A percentile compares a stretch with the other conserved stretches of the same genome.
phyloP scores from a whole-genome alignment of 2,113 vertebrate genomes.

The Narcine bancroftii region DNA sequence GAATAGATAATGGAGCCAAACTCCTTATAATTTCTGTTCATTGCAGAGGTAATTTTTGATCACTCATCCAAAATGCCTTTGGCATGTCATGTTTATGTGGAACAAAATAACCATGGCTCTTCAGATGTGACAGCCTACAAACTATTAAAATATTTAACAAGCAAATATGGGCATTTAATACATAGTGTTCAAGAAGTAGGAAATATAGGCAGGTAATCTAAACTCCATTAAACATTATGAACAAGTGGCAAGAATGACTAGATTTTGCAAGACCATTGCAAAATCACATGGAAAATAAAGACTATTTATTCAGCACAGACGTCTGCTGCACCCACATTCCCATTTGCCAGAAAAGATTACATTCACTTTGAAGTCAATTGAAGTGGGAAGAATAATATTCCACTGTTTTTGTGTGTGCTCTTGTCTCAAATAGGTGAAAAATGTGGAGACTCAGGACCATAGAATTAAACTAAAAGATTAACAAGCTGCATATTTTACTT shows the following conservation, averaged over 20 bases:
- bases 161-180: background rate
- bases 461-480: background rate
- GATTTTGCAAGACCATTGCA: background rate
- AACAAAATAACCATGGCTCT: background rate
- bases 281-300: conserved; percentile 13
- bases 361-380: conserved; percentile 18
- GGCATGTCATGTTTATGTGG: conserved; percentile 5
- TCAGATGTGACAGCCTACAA: conserved; percentile 1
- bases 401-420: background rate
- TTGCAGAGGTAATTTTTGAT: background rate
- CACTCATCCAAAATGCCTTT: conserved; percentile 3
- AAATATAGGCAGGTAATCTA: background rate
- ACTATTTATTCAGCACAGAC: background rate
- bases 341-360: background rate
- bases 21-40: background rate
- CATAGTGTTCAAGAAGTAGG: background rate
- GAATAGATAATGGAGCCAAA: background rate
- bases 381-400: conserved; percentile 26
- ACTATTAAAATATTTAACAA: background rate
- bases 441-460: background rate
- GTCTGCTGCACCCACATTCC: background rate
- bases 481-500: no score
- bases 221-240: background rate
- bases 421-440: background rate
- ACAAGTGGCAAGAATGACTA: conserved; percentile 3